Percentiles rank a stretch among this genome's conserved stretches.
Evolutionary conservation across 37 sponge, comb jelly and placozoan genomes (phyloP).

Genomic region (Eunapius fragilis): DNA sequence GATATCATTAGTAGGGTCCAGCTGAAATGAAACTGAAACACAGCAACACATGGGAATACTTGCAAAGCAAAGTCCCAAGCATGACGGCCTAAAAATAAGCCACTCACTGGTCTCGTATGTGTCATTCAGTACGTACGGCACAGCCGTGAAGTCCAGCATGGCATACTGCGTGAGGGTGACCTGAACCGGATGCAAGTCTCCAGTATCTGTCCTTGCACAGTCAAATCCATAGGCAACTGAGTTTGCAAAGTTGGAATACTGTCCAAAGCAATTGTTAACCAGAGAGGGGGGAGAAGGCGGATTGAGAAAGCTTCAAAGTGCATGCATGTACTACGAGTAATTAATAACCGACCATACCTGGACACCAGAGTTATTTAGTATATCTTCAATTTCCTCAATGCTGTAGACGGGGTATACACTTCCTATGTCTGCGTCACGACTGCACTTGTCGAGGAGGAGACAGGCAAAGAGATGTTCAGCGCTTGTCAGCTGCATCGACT

Average conservation of each 20-base stretch:
- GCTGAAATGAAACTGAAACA: not conserved
- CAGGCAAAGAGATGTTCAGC: not conserved
- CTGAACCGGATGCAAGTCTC: conserved; percentile 7
- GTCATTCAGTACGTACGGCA: conserved; percentile 20
- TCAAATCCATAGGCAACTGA: conserved; percentile 48
- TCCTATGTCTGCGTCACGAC: not conserved
- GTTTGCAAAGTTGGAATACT: conserved; percentile 46
- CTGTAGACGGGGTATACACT: not conserved
- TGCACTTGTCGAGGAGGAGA: not conserved
- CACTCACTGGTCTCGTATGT: not conserved
- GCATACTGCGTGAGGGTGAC: conserved; percentile 36
- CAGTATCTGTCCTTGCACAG: conserved; percentile 14
- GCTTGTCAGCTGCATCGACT: not conserved
- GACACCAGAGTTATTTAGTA: not conserved
- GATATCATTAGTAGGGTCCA: not conserved
- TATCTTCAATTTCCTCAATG: not conserved
- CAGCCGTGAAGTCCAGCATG: not conserved
- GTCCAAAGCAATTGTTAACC: not conserved
- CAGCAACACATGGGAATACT: too few species aligned
- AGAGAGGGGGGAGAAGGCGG: not conserved
- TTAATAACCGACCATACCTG: too few species aligned
- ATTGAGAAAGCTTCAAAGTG: not conserved
- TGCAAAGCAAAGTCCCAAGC: too few species aligned
- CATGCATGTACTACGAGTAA: too few species aligned
- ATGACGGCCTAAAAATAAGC: too few species aligned